Conservation (phyloP, 2,888 invertebrate genomes). For the Macrosiphum euphorbiae region DNA sequence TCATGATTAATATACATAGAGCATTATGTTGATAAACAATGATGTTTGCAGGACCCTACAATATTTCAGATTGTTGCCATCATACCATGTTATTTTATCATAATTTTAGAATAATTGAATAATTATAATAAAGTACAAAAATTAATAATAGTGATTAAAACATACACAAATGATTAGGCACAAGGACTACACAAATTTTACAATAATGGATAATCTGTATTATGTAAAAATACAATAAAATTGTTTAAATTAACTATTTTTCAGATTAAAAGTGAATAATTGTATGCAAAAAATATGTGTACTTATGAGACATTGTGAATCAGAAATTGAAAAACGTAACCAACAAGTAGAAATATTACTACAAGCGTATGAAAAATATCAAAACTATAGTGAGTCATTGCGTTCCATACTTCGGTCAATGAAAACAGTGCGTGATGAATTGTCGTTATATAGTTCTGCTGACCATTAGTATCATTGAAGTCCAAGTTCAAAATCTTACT, state of each 20-base stretch:
- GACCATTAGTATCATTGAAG: neutral
- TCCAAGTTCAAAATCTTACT: neutral
- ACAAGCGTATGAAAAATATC: slow-evolving; percentile 48
- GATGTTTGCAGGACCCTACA: too few species aligned
- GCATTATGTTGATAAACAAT: too few species aligned
- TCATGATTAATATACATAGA: too few species aligned
- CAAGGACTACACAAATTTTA: neutral
- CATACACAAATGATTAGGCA: too few species aligned
- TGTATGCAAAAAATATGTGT: neutral
- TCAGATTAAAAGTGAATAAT: slow-evolving; percentile 9
- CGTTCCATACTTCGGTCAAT: neutral
- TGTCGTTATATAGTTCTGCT: neutral
- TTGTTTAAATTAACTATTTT: slow-evolving; percentile 11
- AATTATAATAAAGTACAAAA: neutral
- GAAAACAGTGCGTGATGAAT: slow-evolving; percentile 33
- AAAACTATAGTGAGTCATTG: slow-evolving; percentile 25
- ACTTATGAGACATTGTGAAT: slow-evolving; percentile 45
- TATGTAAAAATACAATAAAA: neutral
- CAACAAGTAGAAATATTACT: slow-evolving; percentile 54
- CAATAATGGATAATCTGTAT: neutral
- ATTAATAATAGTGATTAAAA: neutral
- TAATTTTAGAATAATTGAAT: neutral
- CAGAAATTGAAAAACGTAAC: slow-evolving; percentile 52
- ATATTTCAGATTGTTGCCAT: too few species aligned
- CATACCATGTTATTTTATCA: too few species aligned